Conservation (phyloP, 1,140 invertebrate genomes). For the Drosophila paulistorum region DNA sequence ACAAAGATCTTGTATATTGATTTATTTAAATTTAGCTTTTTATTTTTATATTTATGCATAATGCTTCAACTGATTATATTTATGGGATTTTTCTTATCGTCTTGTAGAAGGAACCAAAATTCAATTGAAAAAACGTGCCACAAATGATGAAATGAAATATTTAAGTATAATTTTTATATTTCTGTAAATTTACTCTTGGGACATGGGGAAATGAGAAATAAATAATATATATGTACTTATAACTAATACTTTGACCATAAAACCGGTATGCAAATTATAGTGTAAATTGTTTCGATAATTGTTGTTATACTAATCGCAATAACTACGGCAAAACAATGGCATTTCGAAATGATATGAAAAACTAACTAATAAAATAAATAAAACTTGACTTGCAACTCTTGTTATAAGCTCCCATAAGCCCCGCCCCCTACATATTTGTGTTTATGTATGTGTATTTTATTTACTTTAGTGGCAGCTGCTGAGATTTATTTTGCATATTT, state of each 20-base stretch:
- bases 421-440: no score
- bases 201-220: not conserved
- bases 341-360: not conserved
- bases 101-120: no score
- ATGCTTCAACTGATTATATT: not conserved
- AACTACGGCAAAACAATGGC: slow-evolving; percentile 3
- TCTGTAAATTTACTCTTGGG: not conserved
- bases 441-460: not conserved
- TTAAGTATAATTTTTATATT: not conserved
- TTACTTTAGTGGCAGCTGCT: slow-evolving; percentile 1
- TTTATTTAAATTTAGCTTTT: no score
- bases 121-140: not conserved
- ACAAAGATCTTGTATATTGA: no score
- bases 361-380: slow-evolving; percentile 8
- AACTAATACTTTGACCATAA: not conserved
- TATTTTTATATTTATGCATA: no score
- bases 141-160: not conserved
- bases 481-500: not conserved
- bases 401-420: not conserved
- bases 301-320: slow-evolving; percentile 16
- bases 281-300: slow-evolving; percentile 8
- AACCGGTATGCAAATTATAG: slow-evolving; percentile 6
- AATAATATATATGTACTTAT: not conserved
- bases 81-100: slow-evolving; percentile 1
- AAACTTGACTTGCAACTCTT: slow-evolving; percentile 1